Base-by-base conservation (phyloP, 2,113 vertebrate genomes). In the Alces alces region DNA sequence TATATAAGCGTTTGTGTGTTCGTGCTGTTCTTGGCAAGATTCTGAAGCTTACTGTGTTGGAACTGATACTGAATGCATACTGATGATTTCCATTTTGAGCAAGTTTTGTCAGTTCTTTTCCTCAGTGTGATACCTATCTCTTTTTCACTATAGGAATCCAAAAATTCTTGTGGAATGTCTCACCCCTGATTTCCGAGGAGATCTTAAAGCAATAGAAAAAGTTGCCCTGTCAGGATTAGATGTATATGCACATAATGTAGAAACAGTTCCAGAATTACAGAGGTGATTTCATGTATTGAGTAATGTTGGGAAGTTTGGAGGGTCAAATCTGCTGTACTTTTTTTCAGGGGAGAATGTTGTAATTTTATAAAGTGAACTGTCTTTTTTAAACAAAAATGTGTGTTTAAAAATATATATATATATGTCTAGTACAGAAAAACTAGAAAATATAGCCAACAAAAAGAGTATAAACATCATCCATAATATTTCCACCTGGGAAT, bases 191-290 rank as follows among this genome's bases (percentile, higher is more conserved):
- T 99, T 99, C 64, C 98, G 99, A 54, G 99, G 99, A 1, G 99
- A 99, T 96, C 99, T 99, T 15, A 95, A 97, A 33, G 99, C 99
- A 0, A 99, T 99, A 86, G 99, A 99, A 98, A 99, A 98, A 78
- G 99, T 99, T 0, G 99, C 99, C 6, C 25, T 98, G 89, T 99
- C 99, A 0, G 99, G 99, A 6, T 99, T 99, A 94, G 99, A 99
- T 7, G 99, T 99, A 8, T 99, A 99, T 0, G 99, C 99, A 0
- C 99, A 99, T 98, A 99, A 99, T 60, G 99, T 99, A 96, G 99
- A 99, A 98, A 99, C 99, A 0, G 99, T 99, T 83, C 99, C 99
- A 0, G 99, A 99, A 21, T 97, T 99, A 36, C 99, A 99, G 97
- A 99, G 99, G 99, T 99, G 93, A 86, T 82, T 86, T 2, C 0